Conservation (phyloP, 2,797 vertebrate species). For the Threskiornis aethiopicus region DNA sequence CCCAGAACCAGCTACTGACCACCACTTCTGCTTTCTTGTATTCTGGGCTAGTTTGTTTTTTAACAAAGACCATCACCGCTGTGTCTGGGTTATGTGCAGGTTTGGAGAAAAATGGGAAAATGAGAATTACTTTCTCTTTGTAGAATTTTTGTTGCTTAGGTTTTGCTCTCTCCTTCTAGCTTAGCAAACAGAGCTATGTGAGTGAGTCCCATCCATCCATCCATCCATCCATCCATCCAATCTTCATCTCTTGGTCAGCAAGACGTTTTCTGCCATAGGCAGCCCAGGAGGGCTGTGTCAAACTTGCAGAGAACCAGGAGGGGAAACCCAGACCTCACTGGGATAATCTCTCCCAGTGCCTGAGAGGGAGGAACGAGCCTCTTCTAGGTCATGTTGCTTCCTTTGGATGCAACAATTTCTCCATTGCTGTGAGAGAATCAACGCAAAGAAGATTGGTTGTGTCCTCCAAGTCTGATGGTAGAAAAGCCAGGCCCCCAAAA, state of each 20-base stretch:
- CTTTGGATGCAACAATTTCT: not conserved
- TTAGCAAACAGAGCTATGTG: not conserved
- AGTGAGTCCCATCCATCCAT: not conserved
- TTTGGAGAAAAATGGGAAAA: not conserved
- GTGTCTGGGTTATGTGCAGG: not conserved
- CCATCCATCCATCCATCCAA: not conserved
- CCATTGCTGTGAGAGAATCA: not conserved
- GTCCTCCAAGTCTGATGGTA: not conserved
- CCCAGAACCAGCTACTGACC: conserved; percentile 34
- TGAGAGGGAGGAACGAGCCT: not conserved
- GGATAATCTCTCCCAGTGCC: not conserved
- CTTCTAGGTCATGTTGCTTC: not conserved
- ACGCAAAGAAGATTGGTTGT: not conserved
- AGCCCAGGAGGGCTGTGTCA: not conserved
- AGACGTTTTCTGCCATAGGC: not conserved
- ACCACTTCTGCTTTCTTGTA: not conserved
- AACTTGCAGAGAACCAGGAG: not conserved
- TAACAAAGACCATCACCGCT: not conserved
- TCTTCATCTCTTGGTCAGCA: not conserved
- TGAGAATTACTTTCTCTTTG: not conserved
- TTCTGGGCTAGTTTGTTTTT: not conserved
- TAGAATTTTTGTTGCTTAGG: not conserved
- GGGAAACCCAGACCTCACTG: not conserved
- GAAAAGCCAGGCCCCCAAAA: not conserved
- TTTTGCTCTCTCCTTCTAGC: not conserved